Evolutionary conservation across 2,888 invertebrate species (phyloP).

Genomic region (Lasioglossum figueresi): DNA sequence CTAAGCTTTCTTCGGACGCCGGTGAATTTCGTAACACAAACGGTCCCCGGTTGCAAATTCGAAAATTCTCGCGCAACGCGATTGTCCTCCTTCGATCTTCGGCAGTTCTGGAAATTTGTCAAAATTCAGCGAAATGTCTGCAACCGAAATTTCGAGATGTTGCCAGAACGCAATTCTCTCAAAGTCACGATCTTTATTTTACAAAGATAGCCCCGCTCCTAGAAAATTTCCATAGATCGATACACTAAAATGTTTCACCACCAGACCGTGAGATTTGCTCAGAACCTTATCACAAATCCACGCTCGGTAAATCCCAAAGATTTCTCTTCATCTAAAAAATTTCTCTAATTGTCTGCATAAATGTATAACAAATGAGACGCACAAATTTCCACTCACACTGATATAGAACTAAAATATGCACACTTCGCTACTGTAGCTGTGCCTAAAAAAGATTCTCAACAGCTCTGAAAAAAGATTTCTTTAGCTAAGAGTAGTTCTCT

Average conservation of each 20-base stretch:
- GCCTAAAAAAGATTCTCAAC: not conserved
- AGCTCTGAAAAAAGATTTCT: not conserved
- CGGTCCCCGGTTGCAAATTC: not conserved
- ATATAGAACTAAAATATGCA: not conserved
- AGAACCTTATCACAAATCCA: not conserved
- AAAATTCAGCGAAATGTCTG: not conserved
- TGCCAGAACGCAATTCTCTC: too few species aligned
- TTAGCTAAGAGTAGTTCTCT: constrained; percentile 23
- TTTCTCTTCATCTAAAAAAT: not conserved
- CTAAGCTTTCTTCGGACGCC: constrained; percentile 6
- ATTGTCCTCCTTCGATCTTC: not conserved
- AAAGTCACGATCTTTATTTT: too few species aligned
- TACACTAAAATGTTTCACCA: not conserved
- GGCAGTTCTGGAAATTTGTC: fast-evolving
- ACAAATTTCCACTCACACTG: not conserved
- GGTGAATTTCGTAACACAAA: not conserved
- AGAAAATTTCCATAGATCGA: too few species aligned
- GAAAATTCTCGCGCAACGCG: not conserved
- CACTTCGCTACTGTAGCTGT: too few species aligned
- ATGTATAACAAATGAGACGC: not conserved
- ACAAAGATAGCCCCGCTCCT: too few species aligned
- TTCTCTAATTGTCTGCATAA: not conserved
- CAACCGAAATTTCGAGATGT: too few species aligned
- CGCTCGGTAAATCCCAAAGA: not conserved
- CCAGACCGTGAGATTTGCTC: not conserved